These are phyloP conservation scores for Cephalopholis sonnerati DNA, from an alignment of 2,113 vertebrate genomes.

Conservation along the genomic window DNA sequence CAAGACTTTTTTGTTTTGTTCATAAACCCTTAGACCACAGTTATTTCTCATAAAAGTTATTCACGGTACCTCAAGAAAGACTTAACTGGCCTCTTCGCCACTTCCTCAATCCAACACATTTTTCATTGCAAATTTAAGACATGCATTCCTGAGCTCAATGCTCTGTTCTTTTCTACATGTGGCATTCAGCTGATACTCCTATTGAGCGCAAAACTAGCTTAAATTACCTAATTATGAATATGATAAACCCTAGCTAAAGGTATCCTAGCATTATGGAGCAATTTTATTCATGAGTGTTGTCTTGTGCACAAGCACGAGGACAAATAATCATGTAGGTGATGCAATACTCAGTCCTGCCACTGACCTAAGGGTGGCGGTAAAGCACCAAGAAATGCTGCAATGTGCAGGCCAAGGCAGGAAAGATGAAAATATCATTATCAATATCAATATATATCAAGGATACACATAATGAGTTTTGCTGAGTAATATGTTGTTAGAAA, in stretches of 20 bases:
- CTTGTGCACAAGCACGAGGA: no score
- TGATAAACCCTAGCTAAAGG: background rate
- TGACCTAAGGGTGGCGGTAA: no score
- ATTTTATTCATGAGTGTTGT: no score
- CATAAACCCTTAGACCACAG: background rate
- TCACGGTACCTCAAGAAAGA: slow-evolving; percentile 7
- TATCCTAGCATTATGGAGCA: no score
- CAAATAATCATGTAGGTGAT: no score
- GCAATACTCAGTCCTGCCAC: no score
- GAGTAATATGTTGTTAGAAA: no score
- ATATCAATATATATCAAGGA: no score
- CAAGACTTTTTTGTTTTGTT: background rate
- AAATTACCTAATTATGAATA: background rate
- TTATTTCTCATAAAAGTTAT: slow-evolving; percentile 22
- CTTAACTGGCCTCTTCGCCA: slow-evolving; percentile 2
- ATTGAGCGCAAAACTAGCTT: background rate
- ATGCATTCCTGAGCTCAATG: slow-evolving; percentile 16
- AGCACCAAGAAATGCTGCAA: no score
- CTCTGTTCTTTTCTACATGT: background rate
- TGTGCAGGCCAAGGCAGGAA: no score
- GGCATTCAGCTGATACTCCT: background rate
- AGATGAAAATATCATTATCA: no score
- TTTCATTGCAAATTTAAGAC: slow-evolving; percentile 15
- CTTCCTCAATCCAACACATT: slow-evolving; percentile 20
- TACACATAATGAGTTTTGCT: no score